Evolutionary conservation across 2,113 vertebrate genomes (phyloP), one percentile per base, ranked within the genome.

Genomic region (Campylomormyrus numenius): DNA sequence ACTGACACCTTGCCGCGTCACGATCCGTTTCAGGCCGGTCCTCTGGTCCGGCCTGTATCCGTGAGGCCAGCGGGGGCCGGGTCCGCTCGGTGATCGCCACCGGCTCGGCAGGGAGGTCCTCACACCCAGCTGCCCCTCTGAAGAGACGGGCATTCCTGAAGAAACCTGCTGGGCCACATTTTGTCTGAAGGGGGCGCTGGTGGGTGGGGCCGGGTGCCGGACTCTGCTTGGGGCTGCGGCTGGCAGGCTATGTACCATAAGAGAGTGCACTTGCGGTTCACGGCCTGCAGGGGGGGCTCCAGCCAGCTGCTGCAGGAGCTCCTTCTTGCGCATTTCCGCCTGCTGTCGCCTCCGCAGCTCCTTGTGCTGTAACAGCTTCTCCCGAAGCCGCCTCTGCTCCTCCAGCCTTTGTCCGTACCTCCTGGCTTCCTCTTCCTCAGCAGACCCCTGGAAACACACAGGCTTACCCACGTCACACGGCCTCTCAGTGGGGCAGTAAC

Each of bases 341-440:
- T 96, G 96, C 94, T 96, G 95, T 85, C 96, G 95, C 77, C 96
- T 94, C 1, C 96, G 93, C 45, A 96, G 62, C 62, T 70, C 89
- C 92, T 80, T 80, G 1, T 42, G 74, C 35, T 17, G 35, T 42
- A 97, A 92, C 62, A 97, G 96, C 92, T 96, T 95, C 90, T 96
- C 96, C n/a, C 96, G 93, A 0, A 96, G 92, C 9, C 94, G 95
- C 88, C 96, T 97, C 94, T 97, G 97, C 27, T 97, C 96, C 49
- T 97, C 96, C 48, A 97, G 96, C 94, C 96, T 96, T 86, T 97
- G 90, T 49, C 96, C 95, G 58, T 97, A 97, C 52, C 95, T 83
- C 52, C 94, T 91, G 0, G 97, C 96, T 77, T 97, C 96, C 19
- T 97, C 96, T 13, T 97, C 96, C 90, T 96, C 96, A 0, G 96